These are phyloP conservation scores for Periophthalmus magnuspinnatus DNA, from an alignment of 2,797 vertebrate species.

Conservation along the genomic window DNA sequence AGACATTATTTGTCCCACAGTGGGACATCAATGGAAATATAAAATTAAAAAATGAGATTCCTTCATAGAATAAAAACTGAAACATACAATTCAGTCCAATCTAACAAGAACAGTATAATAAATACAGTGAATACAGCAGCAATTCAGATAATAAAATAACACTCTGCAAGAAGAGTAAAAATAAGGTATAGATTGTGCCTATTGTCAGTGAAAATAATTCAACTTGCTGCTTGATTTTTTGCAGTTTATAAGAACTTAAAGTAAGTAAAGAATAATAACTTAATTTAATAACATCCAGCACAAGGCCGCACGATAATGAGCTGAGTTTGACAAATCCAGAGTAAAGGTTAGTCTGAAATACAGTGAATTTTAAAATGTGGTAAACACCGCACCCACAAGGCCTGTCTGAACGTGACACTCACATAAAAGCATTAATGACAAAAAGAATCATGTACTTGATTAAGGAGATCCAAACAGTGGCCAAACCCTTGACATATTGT, in stretches of 20 bases:
- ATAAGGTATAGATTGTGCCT: too few relatives aligned
- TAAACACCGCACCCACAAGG: constrained; percentile 49
- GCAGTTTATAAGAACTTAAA: too few relatives aligned
- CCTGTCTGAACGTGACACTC: constrained; percentile 39
- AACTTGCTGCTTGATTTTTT: too few relatives aligned
- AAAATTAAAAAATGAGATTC: neutral
- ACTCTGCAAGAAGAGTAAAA: too few relatives aligned
- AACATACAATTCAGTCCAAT: neutral
- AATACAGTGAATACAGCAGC: too few relatives aligned
- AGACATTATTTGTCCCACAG: neutral
- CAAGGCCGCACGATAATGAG: neutral
- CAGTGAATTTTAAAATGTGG: constrained; percentile 36
- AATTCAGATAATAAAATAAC: too few relatives aligned
- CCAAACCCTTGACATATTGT: constrained; percentile 26
- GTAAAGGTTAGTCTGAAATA: constrained; percentile 51
- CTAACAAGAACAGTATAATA: too few relatives aligned
- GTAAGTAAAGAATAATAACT: too few relatives aligned
- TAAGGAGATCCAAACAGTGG: constrained; percentile 24
- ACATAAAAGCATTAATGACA: constrained; percentile 20
- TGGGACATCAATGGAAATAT: neutral
- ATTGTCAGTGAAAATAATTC: neutral
- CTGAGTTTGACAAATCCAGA: constrained; percentile 7
- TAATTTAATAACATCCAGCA: neutral
- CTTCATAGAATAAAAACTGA: neutral
- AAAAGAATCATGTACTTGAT: constrained; percentile 24